Conservation (phyloP, 2,113 vertebrate species). For the Pachyramphus minor region DNA sequence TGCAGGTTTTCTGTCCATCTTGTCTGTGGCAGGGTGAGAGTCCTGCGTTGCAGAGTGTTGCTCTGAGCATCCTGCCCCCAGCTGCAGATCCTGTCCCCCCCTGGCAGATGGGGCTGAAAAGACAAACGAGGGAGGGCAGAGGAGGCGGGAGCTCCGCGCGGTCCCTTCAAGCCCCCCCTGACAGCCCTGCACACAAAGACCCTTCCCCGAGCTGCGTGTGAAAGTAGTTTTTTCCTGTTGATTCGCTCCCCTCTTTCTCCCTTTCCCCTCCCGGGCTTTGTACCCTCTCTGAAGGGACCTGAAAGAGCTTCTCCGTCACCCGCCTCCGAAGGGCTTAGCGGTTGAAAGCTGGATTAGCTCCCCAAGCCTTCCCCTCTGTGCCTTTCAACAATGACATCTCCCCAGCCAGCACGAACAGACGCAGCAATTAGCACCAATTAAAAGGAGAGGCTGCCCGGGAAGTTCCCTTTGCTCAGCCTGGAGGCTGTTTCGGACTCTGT, state of each 20-base stretch:
- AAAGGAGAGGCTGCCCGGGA: slow-evolving; percentile 65
- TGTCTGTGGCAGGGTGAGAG: not conserved
- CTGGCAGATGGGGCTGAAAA: slow-evolving; percentile 33
- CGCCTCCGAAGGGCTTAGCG: slow-evolving; percentile 44
- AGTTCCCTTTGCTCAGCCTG: slow-evolving; percentile 34
- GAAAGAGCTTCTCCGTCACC: slow-evolving; percentile 56
- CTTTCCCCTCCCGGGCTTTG: slow-evolving; percentile 51
- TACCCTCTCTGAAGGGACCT: slow-evolving; percentile 57
- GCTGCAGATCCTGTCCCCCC: not conserved
- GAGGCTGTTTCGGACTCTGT: not conserved
- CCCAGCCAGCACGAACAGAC: slow-evolving; percentile 67
- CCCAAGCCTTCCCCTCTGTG: slow-evolving; percentile 50
- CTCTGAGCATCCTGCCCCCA: not conserved
- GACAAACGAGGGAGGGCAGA: not conserved
- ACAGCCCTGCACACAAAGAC: slow-evolving; percentile 28
- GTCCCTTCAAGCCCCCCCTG: not conserved
- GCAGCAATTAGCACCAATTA: slow-evolving; percentile 76
- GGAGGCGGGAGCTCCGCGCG: not conserved
- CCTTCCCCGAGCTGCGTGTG: slow-evolving; percentile 53
- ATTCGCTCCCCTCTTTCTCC: slow-evolving; percentile 36
- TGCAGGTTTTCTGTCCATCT: not conserved
- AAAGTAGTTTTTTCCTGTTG: slow-evolving; percentile 55
- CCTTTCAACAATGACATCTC: slow-evolving; percentile 70
- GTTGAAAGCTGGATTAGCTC: slow-evolving; percentile 68
- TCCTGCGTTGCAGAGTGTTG: not conserved